A percentile compares a stretch with the other conserved stretches of the same genome.
These are phyloP conservation scores for Heteractis magnifica DNA, from an alignment of 92 coral and sea anemone genomes.

Conservation along the genomic window DNA sequence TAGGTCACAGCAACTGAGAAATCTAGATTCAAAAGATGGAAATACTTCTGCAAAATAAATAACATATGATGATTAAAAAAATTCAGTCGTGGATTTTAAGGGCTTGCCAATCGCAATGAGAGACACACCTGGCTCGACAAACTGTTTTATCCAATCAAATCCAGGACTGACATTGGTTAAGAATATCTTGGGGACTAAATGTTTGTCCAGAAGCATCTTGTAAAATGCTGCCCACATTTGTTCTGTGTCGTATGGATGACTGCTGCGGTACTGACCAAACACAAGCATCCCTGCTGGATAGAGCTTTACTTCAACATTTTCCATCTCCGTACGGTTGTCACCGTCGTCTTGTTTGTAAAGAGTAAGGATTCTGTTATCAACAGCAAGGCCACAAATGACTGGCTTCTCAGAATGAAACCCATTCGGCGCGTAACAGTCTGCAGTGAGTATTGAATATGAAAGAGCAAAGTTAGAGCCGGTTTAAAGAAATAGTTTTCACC, in stretches of 20 bases:
- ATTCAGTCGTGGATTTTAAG: too few species aligned
- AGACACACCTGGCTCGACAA: background rate
- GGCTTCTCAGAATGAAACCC: too few species aligned
- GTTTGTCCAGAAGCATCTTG: slow-evolving; percentile 53
- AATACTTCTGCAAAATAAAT: background rate
- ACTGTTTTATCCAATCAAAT: slow-evolving; percentile 51
- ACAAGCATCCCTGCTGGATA: slow-evolving; percentile 64
- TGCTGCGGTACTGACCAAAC: slow-evolving; percentile 42
- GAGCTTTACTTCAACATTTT: slow-evolving; percentile 68
- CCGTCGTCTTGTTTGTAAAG: too few species aligned
- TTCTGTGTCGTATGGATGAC: slow-evolving; percentile 56
- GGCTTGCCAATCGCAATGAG: too few species aligned
- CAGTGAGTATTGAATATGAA: background rate
- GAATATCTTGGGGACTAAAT: slow-evolving; percentile 62
- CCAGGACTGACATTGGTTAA: slow-evolving; percentile 62
- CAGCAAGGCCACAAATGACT: too few species aligned
- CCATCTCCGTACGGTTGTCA: slow-evolving; percentile 59
- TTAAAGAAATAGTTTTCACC: too few species aligned
- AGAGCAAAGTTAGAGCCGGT: too few species aligned
- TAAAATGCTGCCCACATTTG: slow-evolving; percentile 75
- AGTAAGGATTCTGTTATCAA: too few species aligned
- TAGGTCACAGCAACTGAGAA: background rate
- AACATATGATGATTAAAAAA: too few species aligned
- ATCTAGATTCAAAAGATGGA: background rate
- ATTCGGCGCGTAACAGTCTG: too few species aligned